Base-by-base conservation (phyloP, 2,797 vertebrate species). In the Yasuhikotakia modesta region DNA sequence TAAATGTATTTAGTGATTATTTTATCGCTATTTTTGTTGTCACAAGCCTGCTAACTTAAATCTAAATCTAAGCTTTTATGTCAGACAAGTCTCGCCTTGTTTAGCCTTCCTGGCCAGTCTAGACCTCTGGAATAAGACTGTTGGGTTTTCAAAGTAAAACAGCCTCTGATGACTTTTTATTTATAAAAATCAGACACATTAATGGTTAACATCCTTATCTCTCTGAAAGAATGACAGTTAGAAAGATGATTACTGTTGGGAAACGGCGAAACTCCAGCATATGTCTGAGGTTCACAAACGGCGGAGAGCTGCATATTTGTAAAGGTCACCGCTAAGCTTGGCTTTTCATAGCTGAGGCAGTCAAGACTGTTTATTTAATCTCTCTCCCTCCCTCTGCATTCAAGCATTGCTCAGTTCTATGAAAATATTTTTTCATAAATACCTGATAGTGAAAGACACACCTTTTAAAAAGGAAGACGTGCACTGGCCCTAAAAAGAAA, bases 241-340 rank as follows among this genome's bases (percentile, higher is more conserved):
- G 19, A 24, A 57, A 46, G 71, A 71, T 53, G 24, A 61, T 64
- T 19, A 32, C 60, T 81, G 12, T 48, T 58, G 50, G 27, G 50
- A 70, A 70, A 76, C n/a, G 61, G 68, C 69, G 67, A 22, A 76
- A 77, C 63, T 60, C 58, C 22, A 79, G 72, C 67, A 72, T 79
- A 61, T 79, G 73, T 77, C 71, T 76, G 53, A 50, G 70, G 39
- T 48, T 77, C 69, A 48, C 14, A 16, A 65, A 70, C 64, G 46
- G 32, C 32, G 76, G 60, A 70, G 67, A 71, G 64, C 46, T 43
- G 57, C 48, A 39, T 73, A 61, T 79, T 77, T 69, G 27, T 63
- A 73, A 79, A 76, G 76, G 81, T 79, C 72, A 79, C 16, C 1
- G 4, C 70, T 74, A 79, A 82, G 72, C 72, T 63, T 70, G 45